These are phyloP conservation scores for Drosophila trichaetosa DNA, from an alignment of 2,888 invertebrate genomes.

Conservation along the genomic window DNA sequence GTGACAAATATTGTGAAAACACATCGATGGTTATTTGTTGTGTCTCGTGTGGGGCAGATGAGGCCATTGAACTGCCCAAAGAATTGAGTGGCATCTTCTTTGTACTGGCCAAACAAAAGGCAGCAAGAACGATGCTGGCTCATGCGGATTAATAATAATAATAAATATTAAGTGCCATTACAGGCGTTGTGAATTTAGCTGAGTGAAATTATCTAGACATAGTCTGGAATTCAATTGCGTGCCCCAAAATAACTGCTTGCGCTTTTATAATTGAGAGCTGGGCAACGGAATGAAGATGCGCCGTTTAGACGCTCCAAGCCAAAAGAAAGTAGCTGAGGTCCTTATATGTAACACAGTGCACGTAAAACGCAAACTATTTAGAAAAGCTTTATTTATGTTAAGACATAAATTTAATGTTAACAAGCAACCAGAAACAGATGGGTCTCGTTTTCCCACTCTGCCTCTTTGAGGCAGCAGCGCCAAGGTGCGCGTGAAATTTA, in stretches of 20 bases:
- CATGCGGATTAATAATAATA: constrained; percentile 73
- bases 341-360: constrained; percentile 37
- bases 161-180: constrained; percentile 76
- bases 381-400: constrained; percentile 81
- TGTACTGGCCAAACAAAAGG: not conserved
- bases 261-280: constrained; percentile 30
- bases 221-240: constrained; percentile 73
- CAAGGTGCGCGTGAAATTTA: constrained; percentile 73
- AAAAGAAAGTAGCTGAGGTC: not conserved
- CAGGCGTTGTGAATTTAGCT: constrained; percentile 63
- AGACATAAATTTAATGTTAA: constrained; percentile 80
- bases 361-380: constrained; percentile 70
- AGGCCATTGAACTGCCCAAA: constrained; percentile 66
- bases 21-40: not conserved
- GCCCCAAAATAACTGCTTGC: constrained; percentile 48
- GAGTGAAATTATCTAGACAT: constrained; percentile 68
- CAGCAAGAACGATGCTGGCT: constrained; percentile 11
- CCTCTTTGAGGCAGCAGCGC: not conserved
- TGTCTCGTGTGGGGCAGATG: constrained; percentile 25
- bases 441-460: constrained; percentile 8
- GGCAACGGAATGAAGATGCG: constrained; percentile 51
- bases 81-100: constrained; percentile 1
- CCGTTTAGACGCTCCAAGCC: constrained; percentile 52
- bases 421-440: constrained; percentile 68
- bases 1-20: not conserved